phyloP scores from a whole-genome alignment of 30 jellyfish, hydroid and myxozoan genomes.

The Cassiopea andromeda region DNA sequence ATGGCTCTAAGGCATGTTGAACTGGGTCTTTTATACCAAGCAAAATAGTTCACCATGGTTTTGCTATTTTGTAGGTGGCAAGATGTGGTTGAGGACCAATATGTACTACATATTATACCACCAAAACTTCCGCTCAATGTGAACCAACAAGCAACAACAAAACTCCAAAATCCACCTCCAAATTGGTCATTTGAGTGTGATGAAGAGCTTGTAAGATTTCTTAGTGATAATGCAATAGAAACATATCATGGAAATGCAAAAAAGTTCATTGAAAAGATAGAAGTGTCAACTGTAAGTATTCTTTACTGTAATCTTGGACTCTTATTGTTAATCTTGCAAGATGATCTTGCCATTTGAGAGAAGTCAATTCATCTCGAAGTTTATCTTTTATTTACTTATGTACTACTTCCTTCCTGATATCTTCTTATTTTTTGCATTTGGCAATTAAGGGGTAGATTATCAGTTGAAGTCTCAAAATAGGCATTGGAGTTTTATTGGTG shows the following conservation, averaged over 20 bases:
- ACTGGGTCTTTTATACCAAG: too few species aligned
- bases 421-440: too few species aligned
- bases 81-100: constrained; percentile 82
- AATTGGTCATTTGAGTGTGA: constrained; percentile 88
- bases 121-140: constrained; percentile 76
- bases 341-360: not conserved
- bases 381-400: too few species aligned
- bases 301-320: too few species aligned
- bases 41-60: too few species aligned
- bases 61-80: constrained; percentile 68
- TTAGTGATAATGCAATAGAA: constrained; percentile 72
- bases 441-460: too few species aligned
- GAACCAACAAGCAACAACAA: constrained; percentile 59
- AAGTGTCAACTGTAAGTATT: constrained; percentile 74
- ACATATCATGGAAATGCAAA: constrained; percentile 72
- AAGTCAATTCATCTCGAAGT: not conserved
- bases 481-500: too few species aligned
- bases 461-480: too few species aligned
- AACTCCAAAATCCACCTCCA: constrained; percentile 78
- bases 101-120: constrained; percentile 72
- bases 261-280: constrained; percentile 76
- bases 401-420: too few species aligned
- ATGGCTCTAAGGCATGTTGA: too few species aligned
- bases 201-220: constrained; percentile 87
- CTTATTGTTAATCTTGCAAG: too few species aligned